These are phyloP conservation scores for Kryptolebias marmoratus DNA, from an alignment of 2,113 vertebrate genomes.

Conservation along the genomic window DNA sequence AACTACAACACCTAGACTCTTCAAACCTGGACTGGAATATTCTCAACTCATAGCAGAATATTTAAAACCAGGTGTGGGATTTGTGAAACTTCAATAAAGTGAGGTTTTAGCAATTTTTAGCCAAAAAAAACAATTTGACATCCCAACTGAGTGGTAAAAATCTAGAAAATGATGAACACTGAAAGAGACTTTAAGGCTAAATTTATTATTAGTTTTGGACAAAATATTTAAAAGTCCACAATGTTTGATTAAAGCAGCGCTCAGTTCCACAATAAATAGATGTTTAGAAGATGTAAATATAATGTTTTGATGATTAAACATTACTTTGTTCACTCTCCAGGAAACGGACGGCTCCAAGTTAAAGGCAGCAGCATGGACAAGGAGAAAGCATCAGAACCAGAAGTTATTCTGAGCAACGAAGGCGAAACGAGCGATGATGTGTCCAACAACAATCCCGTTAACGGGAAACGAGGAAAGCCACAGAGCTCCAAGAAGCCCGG, in stretches of 20 bases:
- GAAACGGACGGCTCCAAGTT: constrained; percentile 14
- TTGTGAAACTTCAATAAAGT: no score
- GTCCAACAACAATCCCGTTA: constrained; percentile 39
- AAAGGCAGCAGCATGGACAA: constrained; percentile 52
- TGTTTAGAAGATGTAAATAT: neutral
- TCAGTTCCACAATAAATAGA: neutral
- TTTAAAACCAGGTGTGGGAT: no score
- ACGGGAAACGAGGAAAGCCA: constrained; percentile 55
- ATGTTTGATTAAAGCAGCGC: neutral
- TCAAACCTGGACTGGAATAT: no score
- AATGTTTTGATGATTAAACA: neutral
- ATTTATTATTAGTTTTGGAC: neutral
- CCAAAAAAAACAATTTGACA: no score
- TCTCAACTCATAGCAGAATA: no score
- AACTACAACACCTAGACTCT: no score
- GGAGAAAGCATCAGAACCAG: constrained; percentile 43
- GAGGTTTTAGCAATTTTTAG: no score
- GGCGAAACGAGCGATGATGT: constrained; percentile 29
- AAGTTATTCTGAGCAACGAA: constrained; percentile 31
- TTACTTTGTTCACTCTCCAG: constrained; percentile 27
- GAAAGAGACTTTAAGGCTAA: neutral
- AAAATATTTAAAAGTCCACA: neutral
- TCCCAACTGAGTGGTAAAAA: no score
- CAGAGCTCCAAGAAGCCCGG: constrained; percentile 57
- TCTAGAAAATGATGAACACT: no score